phyloP scores from a whole-genome alignment of 2,113 vertebrate genomes.

The Sebastes schlegelii region DNA sequence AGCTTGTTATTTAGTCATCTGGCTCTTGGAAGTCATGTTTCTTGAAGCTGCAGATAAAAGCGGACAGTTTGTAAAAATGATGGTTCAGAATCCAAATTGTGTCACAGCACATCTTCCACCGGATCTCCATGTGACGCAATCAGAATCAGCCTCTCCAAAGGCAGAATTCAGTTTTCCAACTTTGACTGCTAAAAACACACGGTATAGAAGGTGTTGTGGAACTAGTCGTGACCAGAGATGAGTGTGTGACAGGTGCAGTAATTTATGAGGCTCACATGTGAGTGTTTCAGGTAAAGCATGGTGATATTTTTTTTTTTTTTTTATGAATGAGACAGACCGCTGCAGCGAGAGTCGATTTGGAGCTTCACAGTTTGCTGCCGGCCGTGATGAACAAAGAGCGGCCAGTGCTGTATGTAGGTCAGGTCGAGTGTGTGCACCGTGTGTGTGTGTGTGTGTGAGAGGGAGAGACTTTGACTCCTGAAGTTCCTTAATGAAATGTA shows the following conservation, averaged over 20 bases:
- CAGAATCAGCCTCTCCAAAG: too few relatives aligned
- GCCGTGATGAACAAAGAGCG: conserved; percentile 36
- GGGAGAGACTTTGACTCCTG: not conserved
- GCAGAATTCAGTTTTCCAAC: too few relatives aligned
- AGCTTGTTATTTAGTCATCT: too few relatives aligned
- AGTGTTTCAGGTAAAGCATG: not conserved
- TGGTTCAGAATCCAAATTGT: too few relatives aligned
- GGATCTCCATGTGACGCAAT: too few relatives aligned
- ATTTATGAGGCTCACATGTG: not conserved
- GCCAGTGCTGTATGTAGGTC: conserved; percentile 43
- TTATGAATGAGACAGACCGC: not conserved
- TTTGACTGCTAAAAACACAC: not conserved
- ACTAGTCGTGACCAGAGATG: not conserved
- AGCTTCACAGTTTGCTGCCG: conserved; percentile 39
- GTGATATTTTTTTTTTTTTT: not conserved
- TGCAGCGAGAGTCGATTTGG: conserved; percentile 11
- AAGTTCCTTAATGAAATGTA: conserved; percentile 9
- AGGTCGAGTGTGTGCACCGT: not conserved
- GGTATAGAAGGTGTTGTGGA: not conserved
- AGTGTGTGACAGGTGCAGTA: not conserved
- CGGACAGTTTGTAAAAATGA: too few relatives aligned
- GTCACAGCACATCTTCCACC: too few relatives aligned
- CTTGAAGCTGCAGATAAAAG: too few relatives aligned
- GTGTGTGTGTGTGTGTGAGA: not conserved
- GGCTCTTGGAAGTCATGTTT: too few relatives aligned